phyloP scores from a whole-genome alignment of 2,113 vertebrate genomes.

The Amblyornis subalaris region DNA sequence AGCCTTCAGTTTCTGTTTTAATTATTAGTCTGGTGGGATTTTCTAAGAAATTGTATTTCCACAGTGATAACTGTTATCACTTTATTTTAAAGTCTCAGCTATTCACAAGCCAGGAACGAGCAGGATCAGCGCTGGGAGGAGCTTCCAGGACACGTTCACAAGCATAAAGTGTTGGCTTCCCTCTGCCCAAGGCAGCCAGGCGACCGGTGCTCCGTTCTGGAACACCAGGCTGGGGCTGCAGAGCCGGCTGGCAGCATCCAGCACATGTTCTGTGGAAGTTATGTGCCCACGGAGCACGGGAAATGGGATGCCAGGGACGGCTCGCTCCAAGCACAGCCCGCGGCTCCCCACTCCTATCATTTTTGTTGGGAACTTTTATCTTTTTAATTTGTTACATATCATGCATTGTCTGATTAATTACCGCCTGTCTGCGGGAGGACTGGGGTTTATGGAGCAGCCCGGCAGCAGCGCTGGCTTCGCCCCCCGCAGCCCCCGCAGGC shows the following conservation, averaged over 20 bases:
- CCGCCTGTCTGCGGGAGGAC: slow-evolving; percentile 23
- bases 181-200: neutral
- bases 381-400: slow-evolving; percentile 40
- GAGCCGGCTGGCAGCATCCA: neutral
- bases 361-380: slow-evolving; percentile 36
- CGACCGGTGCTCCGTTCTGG: rapidly evolving
- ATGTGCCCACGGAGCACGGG: rapidly evolving
- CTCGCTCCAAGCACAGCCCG: rapidly evolving
- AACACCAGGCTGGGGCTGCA: rapidly evolving
- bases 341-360: neutral
- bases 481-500: neutral
- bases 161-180: rapidly evolving
- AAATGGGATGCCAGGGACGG: neutral
- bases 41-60: neutral
- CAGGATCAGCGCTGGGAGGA: rapidly evolving
- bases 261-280: rapidly evolving
- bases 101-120: neutral
- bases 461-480: neutral
- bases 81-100: neutral
- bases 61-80: neutral
- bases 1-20: neutral
- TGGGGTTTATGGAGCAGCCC: neutral
- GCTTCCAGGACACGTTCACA: neutral
- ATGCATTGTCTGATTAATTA: slow-evolving; percentile 30
- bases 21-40: slow-evolving; percentile 32